A percentile compares a stretch with the other conserved stretches of the same genome.
Conservation (phyloP, 2,113 vertebrate species). For the Poicephalus gulielmi region DNA sequence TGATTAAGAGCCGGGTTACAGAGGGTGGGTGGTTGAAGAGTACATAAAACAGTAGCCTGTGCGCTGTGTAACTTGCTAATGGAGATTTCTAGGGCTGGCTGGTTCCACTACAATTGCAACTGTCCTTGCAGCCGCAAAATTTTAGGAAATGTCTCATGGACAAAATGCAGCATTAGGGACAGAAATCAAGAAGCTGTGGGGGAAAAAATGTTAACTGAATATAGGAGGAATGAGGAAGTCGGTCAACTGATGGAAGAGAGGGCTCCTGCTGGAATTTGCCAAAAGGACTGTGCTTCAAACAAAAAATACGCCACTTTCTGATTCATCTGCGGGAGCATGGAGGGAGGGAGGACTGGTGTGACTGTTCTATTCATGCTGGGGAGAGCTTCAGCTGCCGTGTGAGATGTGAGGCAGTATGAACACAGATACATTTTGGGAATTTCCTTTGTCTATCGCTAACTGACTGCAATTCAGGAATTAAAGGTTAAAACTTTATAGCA, state of each 20-base stretch:
- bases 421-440: background rate
- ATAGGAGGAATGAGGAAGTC: background rate
- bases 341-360: background rate
- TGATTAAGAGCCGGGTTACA: background rate
- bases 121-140: background rate
- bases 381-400: background rate
- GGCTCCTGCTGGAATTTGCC: background rate
- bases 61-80: background rate
- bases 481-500: background rate
- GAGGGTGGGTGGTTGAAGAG: no score
- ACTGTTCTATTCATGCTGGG: no score
- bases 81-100: background rate
- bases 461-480: background rate
- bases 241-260: background rate
- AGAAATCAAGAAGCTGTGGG: background rate
- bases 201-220: background rate
- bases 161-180: accelerated
- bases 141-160: background rate
- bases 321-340: background rate
- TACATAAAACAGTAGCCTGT: background rate
- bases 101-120: background rate
- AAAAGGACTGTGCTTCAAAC: background rate
- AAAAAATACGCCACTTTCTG: background rate
- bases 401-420: background rate
- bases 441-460: background rate